Conservation (phyloP, 2,888 invertebrate genomes). For the Tenthredo amoena region DNA sequence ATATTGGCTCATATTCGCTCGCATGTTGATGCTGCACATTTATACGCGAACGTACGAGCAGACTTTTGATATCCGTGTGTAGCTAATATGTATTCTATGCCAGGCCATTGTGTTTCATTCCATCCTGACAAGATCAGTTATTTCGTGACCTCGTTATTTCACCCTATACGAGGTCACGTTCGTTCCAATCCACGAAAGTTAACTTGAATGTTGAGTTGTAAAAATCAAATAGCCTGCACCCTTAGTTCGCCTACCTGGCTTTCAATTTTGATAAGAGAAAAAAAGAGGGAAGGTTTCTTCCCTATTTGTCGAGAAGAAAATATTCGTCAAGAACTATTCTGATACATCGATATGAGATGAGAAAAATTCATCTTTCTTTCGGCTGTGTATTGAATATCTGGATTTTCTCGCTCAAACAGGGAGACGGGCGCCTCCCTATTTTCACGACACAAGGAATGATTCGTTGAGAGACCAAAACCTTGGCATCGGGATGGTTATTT, state of each 20-base stretch:
- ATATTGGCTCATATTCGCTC: constrained; percentile 25
- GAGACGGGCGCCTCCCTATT: not conserved
- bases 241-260: not conserved
- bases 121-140: constrained; percentile 19
- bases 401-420: constrained; percentile 14
- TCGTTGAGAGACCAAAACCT: constrained; percentile 33
- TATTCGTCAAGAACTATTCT: not conserved
- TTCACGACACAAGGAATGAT: constrained; percentile 24
- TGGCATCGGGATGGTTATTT: not conserved
- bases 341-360: not conserved
- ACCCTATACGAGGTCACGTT: constrained; percentile 8
- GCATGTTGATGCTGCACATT: not conserved
- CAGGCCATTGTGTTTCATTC: not conserved
- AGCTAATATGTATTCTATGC: constrained; percentile 20
- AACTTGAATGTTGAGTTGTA: not conserved
- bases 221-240: not conserved
- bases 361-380: constrained; percentile 1
- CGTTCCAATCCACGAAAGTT: constrained; percentile 4
- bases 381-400: constrained; percentile 6
- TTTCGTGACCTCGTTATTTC: constrained; percentile 1
- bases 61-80: not conserved
- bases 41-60: not conserved
- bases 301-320: not conserved
- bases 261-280: not conserved
- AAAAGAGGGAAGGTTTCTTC: not conserved